Evolutionary conservation across 1,140 invertebrate genomes (phyloP).

Genomic region (Maniola jurtina): DNA sequence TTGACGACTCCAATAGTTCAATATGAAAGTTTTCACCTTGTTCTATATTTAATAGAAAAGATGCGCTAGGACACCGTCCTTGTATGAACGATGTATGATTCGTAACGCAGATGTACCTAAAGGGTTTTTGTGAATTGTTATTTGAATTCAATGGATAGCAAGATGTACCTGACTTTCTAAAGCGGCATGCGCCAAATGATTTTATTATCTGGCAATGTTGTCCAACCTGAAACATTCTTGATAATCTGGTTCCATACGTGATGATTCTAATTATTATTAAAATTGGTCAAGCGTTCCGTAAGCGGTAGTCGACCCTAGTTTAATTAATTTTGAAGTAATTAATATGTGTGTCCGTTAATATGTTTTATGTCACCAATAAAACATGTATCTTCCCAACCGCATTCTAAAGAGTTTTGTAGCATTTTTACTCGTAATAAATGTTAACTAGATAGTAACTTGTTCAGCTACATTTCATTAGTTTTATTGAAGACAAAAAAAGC

Average conservation of each 20-base stretch:
- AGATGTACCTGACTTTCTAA: constrained; percentile 53
- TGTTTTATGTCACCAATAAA: constrained; percentile 27
- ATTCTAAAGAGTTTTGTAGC: constrained; percentile 8
- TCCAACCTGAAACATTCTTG: constrained; percentile 32
- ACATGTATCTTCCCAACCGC: constrained; percentile 15
- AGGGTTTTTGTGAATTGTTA: constrained; percentile 64
- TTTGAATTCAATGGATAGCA: constrained; percentile 52
- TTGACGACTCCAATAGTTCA: constrained; percentile 42
- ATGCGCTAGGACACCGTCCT: constrained; percentile 9
- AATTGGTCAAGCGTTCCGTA: constrained; percentile 18
- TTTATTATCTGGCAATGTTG: constrained; percentile 35
- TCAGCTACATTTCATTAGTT: constrained; percentile 17
- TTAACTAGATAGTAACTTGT: constrained; percentile 8
- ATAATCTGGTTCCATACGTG: constrained; percentile 27
- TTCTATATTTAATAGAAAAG: constrained; percentile 34
- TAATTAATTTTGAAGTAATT: constrained; percentile 28
- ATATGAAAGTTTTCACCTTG: constrained; percentile 42
- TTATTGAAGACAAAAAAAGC: constrained; percentile 30
- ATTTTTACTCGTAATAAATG: constrained; percentile 23
- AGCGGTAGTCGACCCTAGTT: constrained; percentile 20
- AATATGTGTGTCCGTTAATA: constrained; percentile 24
- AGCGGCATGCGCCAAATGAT: constrained; percentile 46
- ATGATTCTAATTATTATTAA: constrained; percentile 27
- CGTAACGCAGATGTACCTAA: constrained; percentile 51
- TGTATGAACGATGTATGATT: constrained; percentile 26